Conservation (phyloP, 2,797 vertebrate genomes). For the Peromyscus aztecus region DNA sequence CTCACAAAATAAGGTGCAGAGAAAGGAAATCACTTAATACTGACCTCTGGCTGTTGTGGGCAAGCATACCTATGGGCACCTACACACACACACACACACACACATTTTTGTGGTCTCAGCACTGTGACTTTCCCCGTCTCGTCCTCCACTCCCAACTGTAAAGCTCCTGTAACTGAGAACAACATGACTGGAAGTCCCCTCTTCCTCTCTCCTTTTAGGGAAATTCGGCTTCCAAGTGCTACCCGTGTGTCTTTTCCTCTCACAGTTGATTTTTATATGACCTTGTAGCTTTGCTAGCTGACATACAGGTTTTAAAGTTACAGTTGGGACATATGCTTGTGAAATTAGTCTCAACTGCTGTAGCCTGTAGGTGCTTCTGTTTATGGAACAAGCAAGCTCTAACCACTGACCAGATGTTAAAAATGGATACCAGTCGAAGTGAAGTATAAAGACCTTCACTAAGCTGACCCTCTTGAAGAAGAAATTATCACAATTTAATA, state of each 20-base stretch:
- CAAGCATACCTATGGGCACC: background rate
- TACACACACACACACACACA: background rate
- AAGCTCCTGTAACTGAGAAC: constrained; percentile 57
- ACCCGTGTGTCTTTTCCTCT: constrained; percentile 62
- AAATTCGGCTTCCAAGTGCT: constrained; percentile 69
- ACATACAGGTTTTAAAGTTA: constrained; percentile 77
- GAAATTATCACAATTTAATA: constrained; percentile 86
- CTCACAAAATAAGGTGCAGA: background rate
- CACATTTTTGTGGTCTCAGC: constrained; percentile 46
- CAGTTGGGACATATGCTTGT: constrained; percentile 77
- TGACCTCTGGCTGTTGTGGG: background rate
- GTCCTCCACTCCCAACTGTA: background rate
- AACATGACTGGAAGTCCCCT: constrained; percentile 41
- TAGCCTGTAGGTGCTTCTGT: constrained; percentile 74
- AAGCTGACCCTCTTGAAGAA: constrained; percentile 81
- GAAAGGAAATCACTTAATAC: background rate
- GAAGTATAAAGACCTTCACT: constrained; percentile 76
- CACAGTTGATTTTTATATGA: constrained; percentile 68
- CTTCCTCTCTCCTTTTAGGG: constrained; percentile 37
- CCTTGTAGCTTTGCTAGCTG: constrained; percentile 73
- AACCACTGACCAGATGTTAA: constrained; percentile 78
- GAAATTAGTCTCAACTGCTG: constrained; percentile 85
- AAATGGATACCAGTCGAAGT: constrained; percentile 73
- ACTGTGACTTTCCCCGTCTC: background rate
- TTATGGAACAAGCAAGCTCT: constrained; percentile 76